Conservation (phyloP, 92 coral and sea anemone genomes). For the Galaxea fascicularis region DNA sequence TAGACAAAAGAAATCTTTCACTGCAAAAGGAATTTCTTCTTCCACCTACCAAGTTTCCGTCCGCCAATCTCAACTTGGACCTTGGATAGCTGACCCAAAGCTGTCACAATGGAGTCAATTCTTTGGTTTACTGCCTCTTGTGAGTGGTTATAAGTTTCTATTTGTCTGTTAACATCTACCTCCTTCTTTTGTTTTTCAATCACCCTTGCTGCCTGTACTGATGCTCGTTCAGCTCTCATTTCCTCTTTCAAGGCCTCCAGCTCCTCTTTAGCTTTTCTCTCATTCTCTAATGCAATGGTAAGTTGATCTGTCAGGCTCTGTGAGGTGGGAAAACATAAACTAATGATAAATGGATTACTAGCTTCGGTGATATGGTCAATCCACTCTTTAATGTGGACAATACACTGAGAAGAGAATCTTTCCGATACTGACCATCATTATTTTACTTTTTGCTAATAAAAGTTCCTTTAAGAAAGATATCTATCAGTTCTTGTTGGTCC, state of each 20-base stretch:
- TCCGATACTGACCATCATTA: no score
- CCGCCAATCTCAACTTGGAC: slow-evolving; percentile 81
- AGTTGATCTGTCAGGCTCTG: slow-evolving; percentile 83
- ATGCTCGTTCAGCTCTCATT: slow-evolving; percentile 83
- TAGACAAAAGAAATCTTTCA: not conserved
- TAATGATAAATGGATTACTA: no score
- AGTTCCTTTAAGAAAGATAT: no score
- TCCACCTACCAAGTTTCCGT: slow-evolving; percentile 76
- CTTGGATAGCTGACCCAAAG: slow-evolving; percentile 72
- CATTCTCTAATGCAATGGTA: slow-evolving; percentile 77
- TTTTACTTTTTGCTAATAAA: no score
- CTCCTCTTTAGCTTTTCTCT: slow-evolving; percentile 76
- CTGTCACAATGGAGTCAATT: slow-evolving; percentile 54
- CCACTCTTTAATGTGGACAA: no score
- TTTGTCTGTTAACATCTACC: slow-evolving; percentile 58
- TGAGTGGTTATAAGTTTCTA: slow-evolving; percentile 64
- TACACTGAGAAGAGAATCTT: no score
- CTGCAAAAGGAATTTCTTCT: not conserved
- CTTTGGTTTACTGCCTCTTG: slow-evolving; percentile 81
- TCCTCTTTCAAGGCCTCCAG: slow-evolving; percentile 80
- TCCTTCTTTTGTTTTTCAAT: slow-evolving; percentile 88
- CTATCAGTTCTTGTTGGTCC: no score
- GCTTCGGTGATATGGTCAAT: no score
- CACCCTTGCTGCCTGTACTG: slow-evolving; percentile 87
- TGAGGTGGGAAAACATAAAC: not conserved